A percentile compares a stretch with the other conserved stretches of the same genome.
phyloP scores from a whole-genome alignment of 1,140 invertebrate genomes.

The Chrysoperla carnea region DNA sequence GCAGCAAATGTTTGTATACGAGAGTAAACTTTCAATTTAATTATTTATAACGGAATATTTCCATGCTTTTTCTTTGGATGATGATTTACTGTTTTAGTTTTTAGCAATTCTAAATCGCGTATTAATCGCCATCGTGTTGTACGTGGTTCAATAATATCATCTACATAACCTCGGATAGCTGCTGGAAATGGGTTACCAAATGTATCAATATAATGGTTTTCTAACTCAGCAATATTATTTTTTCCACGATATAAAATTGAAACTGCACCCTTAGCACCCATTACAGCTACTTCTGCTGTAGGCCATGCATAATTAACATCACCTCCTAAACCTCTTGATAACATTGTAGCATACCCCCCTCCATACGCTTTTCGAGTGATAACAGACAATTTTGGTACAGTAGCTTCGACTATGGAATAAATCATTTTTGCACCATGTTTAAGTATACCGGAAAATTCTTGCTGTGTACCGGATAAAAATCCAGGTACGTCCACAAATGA shows the following conservation, averaged over 20 bases:
- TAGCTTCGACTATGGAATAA: background rate
- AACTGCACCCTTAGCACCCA: slow-evolving; percentile 51
- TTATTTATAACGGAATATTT: slow-evolving; percentile 36
- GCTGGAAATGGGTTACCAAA: slow-evolving; percentile 59
- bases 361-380: slow-evolving; percentile 60
- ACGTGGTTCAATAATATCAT: slow-evolving; percentile 52
- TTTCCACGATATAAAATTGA: slow-evolving; percentile 47
- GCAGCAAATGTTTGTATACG: too few relatives aligned
- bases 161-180: slow-evolving; percentile 28
- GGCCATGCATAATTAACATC: slow-evolving; percentile 65
- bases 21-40: too few relatives aligned
- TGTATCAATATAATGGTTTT: slow-evolving; percentile 48
- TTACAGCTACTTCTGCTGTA: slow-evolving; percentile 52
- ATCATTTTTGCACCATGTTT: background rate
- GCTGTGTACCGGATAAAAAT: slow-evolving; percentile 42
- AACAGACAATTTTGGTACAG: slow-evolving; percentile 40
- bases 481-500: slow-evolving; percentile 63
- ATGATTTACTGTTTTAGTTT: slow-evolving; percentile 35
- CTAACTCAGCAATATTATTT: slow-evolving; percentile 31
- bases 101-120: slow-evolving; percentile 38
- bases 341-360: slow-evolving; percentile 57
- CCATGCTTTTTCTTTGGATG: slow-evolving; percentile 47
- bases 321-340: slow-evolving; percentile 52
- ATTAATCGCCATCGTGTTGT: slow-evolving; percentile 41
- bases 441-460: background rate